Evolutionary conservation across 92 coral and sea anemone genomes (phyloP).

Genomic region (Meandrina meandrites): DNA sequence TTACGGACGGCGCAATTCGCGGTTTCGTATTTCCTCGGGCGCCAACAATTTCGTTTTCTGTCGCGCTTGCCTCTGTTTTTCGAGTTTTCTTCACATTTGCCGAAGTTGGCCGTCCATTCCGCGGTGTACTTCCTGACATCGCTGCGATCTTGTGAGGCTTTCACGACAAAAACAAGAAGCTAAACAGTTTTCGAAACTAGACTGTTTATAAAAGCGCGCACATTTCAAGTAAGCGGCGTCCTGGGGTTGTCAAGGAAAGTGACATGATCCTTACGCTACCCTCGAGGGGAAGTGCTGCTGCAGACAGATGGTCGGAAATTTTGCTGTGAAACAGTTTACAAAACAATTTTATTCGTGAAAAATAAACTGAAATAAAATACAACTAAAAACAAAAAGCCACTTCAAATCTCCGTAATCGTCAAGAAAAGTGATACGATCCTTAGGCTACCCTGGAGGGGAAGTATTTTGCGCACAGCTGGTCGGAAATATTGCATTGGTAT

Average conservation of each 20-base stretch:
- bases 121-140: constrained; percentile 17
- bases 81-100: constrained; percentile 23
- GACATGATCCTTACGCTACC: constrained; percentile 10
- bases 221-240: constrained; percentile 22
- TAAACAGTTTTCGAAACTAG: not conserved
- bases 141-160: not conserved
- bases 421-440: constrained; percentile 14
- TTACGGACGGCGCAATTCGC: constrained; percentile 38
- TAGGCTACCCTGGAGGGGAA: constrained; percentile 31
- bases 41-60: constrained; percentile 46
- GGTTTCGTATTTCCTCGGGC: constrained; percentile 30
- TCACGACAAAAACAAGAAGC: not conserved
- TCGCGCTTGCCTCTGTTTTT: not conserved
- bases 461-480: not conserved
- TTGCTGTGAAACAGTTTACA: no score
- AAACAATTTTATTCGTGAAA: no score
- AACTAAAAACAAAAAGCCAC: not conserved
- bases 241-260: constrained; percentile 41
- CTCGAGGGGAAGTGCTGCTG: constrained; percentile 6
- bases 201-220: constrained; percentile 21
- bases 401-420: not conserved
- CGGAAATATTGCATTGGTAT: not conserved
- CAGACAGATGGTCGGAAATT: not conserved
- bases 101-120: constrained; percentile 7
- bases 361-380: not conserved